These are phyloP conservation scores for Platalea minor DNA, from an alignment of 2,797 vertebrate genomes.

Conservation along the genomic window DNA sequence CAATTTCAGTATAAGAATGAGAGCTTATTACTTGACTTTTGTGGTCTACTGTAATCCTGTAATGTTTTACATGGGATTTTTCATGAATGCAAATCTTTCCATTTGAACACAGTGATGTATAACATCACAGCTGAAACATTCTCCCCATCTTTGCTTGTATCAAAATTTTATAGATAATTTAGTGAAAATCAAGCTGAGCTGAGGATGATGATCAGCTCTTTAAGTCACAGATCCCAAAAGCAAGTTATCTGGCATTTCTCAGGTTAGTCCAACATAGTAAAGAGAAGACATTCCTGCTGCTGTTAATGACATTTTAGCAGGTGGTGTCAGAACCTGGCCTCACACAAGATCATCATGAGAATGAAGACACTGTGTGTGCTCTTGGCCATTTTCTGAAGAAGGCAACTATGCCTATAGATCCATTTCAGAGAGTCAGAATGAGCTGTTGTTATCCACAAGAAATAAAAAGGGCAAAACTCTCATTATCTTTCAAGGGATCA, in stretches of 20 bases:
- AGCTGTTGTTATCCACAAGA: neutral
- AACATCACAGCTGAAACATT: neutral
- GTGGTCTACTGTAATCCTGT: neutral
- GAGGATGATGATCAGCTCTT: neutral
- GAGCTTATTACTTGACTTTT: neutral
- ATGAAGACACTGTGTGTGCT: neutral
- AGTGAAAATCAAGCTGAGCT: neutral
- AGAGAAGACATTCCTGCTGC: neutral
- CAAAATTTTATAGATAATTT: neutral
- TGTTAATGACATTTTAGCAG: neutral
- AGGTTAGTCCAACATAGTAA: neutral
- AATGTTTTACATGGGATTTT: neutral
- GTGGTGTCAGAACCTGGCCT: neutral
- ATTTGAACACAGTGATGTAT: neutral
- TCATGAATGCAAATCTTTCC: neutral
- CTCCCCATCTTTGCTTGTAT: neutral
- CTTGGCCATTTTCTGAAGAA: neutral
- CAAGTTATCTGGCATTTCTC: neutral
- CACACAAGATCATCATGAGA: neutral
- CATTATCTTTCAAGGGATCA: neutral
- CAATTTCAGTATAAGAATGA: neutral
- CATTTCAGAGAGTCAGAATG: neutral
- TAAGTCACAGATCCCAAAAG: neutral
- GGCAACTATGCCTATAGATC: neutral
- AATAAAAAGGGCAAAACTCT: neutral